phyloP scores from a whole-genome alignment of 2,888 invertebrate species.

The Drosophila pseudotalamancana region DNA sequence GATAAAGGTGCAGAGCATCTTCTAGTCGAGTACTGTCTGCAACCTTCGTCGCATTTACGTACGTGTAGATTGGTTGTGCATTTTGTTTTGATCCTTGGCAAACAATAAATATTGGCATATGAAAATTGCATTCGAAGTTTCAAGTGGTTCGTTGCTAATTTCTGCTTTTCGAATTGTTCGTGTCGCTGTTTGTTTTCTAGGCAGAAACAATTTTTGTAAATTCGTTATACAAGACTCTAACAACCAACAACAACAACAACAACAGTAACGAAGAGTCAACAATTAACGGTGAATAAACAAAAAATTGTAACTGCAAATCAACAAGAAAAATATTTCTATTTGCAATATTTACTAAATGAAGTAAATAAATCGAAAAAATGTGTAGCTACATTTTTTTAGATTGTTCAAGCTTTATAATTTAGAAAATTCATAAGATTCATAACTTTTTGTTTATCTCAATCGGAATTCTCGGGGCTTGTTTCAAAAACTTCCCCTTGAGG shows the following conservation, averaged over 20 bases:
- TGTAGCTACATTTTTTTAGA: too few species aligned
- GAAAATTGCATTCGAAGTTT: conserved; percentile 49
- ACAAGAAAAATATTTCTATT: conserved; percentile 33
- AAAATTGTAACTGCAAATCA: conserved; percentile 25
- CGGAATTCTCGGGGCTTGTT: not conserved
- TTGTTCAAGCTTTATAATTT: too few species aligned
- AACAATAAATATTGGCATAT: conserved; percentile 59
- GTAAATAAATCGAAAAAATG: too few species aligned
- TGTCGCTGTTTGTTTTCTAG: conserved; percentile 12
- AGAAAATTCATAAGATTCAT: not conserved
- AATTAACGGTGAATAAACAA: conserved; percentile 20
- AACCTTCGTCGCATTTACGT: not conserved
- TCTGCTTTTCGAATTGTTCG: conserved; percentile 24
- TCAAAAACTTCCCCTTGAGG: not conserved
- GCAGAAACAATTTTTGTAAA: conserved; percentile 8
- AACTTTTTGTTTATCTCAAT: not conserved
- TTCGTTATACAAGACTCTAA: conserved; percentile 16
- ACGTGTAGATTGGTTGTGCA: conserved; percentile 23
- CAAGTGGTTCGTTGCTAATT: conserved; percentile 38
- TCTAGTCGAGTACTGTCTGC: not conserved
- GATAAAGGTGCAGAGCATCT: not conserved
- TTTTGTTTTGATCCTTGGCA: conserved; percentile 44
- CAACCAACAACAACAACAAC: not conserved
- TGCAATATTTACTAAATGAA: conserved; percentile 1
- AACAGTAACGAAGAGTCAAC: not conserved